Percentiles rank a stretch among this genome's conserved stretches.
Conservation (phyloP, 2,797 vertebrate genomes). For the Phalloptychus januarius region DNA sequence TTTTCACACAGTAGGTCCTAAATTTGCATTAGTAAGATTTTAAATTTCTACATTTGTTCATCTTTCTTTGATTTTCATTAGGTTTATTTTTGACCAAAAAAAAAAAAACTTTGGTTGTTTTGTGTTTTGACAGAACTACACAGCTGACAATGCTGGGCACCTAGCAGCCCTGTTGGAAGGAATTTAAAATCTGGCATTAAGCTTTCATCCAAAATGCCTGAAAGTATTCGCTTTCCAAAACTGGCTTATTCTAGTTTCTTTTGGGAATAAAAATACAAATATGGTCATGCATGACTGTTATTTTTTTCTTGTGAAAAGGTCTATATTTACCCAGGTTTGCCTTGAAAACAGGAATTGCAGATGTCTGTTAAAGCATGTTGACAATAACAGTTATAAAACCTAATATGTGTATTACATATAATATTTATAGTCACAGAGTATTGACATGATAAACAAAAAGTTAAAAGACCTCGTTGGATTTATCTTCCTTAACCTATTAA, state of each 20-base stretch:
- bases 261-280: background rate
- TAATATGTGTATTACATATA: background rate
- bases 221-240: background rate
- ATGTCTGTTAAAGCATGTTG: background rate
- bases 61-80: background rate
- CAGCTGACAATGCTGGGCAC: background rate
- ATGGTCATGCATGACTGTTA: background rate
- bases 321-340: background rate
- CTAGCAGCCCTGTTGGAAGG: background rate
- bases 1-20: background rate
- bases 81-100: background rate
- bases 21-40: background rate
- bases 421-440: background rate
- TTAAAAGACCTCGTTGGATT: background rate
- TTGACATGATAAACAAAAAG: background rate
- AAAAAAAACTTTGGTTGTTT: background rate
- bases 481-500: background rate
- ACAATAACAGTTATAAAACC: background rate
- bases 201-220: constrained; percentile 1
- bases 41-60: background rate
- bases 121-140: background rate
- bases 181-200: constrained; percentile 2
- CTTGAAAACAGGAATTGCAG: background rate
- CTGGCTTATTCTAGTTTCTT: background rate
- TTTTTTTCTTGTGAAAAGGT: background rate